Evolutionary conservation across 2,113 vertebrate genomes (phyloP).

Genomic region (Lepidothrix coronata): DNA sequence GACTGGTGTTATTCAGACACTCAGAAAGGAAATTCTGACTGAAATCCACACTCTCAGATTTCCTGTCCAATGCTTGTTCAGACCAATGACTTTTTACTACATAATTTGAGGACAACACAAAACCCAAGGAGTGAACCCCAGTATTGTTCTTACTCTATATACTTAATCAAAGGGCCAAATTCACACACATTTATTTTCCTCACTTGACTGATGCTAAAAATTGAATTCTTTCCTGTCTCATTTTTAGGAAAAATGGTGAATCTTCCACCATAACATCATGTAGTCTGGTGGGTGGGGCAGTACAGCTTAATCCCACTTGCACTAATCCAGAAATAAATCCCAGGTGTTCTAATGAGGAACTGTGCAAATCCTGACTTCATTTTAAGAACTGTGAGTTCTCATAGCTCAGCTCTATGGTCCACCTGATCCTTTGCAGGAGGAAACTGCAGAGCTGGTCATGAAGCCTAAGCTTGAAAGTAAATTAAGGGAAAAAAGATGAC

Average conservation of each 20-base stretch:
- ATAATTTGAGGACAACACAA: not conserved
- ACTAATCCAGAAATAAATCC: not conserved
- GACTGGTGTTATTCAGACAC: not conserved
- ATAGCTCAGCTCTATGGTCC: not conserved
- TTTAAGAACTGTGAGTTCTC: not conserved
- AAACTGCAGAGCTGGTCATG: not conserved
- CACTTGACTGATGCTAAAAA: not conserved
- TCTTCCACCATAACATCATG: not conserved
- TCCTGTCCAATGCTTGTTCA: not conserved
- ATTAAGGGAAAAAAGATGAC: not conserved
- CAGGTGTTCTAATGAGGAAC: not conserved
- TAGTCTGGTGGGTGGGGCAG: not conserved
- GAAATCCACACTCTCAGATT: not conserved
- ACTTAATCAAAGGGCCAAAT: not conserved
- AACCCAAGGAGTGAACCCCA: not conserved
- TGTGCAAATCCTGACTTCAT: not conserved
- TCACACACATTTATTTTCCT: not conserved
- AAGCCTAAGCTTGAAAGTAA: not conserved
- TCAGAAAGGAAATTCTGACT: not conserved
- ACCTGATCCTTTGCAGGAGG: not conserved
- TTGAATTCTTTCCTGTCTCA: not conserved
- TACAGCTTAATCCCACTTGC: not conserved
- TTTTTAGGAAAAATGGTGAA: not conserved
- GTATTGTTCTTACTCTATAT: not conserved
- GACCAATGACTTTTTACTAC: not conserved